Conservation (phyloP, 2,113 vertebrate genomes). For the Thamnaconus septentrionalis region DNA sequence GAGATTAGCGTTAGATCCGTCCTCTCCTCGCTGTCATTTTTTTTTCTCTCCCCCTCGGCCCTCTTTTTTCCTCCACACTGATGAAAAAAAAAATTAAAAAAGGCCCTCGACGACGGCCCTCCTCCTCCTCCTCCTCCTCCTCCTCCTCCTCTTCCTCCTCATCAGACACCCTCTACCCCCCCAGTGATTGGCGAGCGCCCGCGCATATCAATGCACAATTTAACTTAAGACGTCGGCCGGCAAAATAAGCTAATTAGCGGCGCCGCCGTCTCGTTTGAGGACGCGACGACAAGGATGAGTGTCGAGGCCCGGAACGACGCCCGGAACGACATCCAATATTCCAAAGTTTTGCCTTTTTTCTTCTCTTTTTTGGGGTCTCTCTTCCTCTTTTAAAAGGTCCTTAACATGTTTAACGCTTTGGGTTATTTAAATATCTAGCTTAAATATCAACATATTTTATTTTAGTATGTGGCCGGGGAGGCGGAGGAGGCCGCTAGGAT, state of each 20-base stretch:
- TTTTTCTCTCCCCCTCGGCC: constrained; percentile 19
- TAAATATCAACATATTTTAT: constrained; percentile 19
- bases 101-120: constrained; percentile 25
- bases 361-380: not conserved
- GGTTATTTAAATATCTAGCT: constrained; percentile 55
- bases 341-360: constrained; percentile 39
- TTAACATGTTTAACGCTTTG: constrained; percentile 74
- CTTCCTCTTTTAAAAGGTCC: constrained; percentile 58
- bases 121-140: too few species aligned
- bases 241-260: constrained; percentile 71
- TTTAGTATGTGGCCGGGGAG: constrained; percentile 23
- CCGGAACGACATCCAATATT: constrained; percentile 50
- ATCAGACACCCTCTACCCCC: too few species aligned
- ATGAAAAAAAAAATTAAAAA: constrained; percentile 30
- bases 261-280: constrained; percentile 57
- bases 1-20: constrained; percentile 51
- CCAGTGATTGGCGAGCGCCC: constrained; percentile 44
- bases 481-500: constrained; percentile 43
- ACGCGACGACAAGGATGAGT: constrained; percentile 68
- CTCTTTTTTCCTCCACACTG: too few species aligned
- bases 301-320: constrained; percentile 44
- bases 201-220: constrained; percentile 71
- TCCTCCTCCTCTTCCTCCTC: too few species aligned
- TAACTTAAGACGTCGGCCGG: constrained; percentile 63
- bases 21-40: constrained; percentile 43